Evolutionary conservation across 23 tunicate genomes (phyloP).

Genomic region (Aplidium turbinatum): DNA sequence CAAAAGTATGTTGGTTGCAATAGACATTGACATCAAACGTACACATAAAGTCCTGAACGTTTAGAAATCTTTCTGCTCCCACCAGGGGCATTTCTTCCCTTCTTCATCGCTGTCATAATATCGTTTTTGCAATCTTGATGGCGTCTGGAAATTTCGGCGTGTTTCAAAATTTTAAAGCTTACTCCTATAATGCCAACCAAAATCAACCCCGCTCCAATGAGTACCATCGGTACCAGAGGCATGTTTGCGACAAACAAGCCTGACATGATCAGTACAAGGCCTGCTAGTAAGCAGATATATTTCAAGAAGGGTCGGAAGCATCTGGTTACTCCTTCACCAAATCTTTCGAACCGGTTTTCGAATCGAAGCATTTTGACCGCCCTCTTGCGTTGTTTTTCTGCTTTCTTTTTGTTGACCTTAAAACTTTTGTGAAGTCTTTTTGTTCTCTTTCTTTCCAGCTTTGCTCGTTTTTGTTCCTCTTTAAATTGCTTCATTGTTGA

Average conservation of each 20-base stretch:
- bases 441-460: conserved; percentile 21
- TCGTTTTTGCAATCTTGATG: conserved; percentile 8
- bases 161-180: conserved; percentile 9
- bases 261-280: conserved; percentile 30
- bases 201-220: conserved; percentile 33
- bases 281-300: conserved; percentile 27
- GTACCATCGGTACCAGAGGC: conserved; percentile 31
- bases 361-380: conserved; percentile 19
- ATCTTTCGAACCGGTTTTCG: conserved; percentile 3
- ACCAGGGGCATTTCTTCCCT: too few species aligned
- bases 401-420: conserved; percentile 26
- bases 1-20: too few species aligned
- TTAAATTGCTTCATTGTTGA: conserved; percentile 8
- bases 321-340: neutral
- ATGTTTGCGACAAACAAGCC: conserved; percentile 50
- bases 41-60: neutral
- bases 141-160: conserved; percentile 11
- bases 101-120: neutral
- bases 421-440: conserved; percentile 12
- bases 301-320: neutral
- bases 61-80: too few species aligned
- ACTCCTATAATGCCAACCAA: conserved; percentile 26
- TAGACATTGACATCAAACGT: too few species aligned
- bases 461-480: conserved; percentile 14
- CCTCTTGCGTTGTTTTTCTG: conserved; percentile 38